Percentiles rank a stretch among this genome's conserved stretches.
Conservation (phyloP, 2,888 invertebrate genomes). For the Horisme vitalbata region DNA sequence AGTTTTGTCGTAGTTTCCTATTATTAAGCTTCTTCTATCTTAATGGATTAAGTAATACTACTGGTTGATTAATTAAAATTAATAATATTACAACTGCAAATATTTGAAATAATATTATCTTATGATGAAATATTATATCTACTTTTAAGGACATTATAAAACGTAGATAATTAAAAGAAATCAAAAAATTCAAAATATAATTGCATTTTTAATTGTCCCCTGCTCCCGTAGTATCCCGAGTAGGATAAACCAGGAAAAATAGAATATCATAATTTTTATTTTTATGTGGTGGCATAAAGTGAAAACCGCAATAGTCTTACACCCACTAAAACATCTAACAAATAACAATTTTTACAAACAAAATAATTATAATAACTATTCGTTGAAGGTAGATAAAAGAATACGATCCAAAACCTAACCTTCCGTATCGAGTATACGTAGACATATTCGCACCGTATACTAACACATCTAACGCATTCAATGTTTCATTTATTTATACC, state of each 20-base stretch:
- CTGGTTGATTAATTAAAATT: conserved; percentile 80
- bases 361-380: too few species aligned
- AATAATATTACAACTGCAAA: conserved; percentile 83
- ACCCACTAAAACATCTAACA: conserved; percentile 42
- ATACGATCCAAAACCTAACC: conserved; percentile 15
- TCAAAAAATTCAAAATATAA: conserved; percentile 80
- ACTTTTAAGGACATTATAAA: conserved; percentile 84
- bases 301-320: conserved; percentile 67
- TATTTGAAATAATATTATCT: conserved; percentile 84
- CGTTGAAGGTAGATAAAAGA: neutral
- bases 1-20: conserved; percentile 82
- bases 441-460: conserved; percentile 1
- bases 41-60: conserved; percentile 82
- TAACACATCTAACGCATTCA: conserved; percentile 4
- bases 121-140: conserved; percentile 83
- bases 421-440: conserved; percentile 1
- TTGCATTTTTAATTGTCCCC: conserved; percentile 79
- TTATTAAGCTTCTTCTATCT: conserved; percentile 83
- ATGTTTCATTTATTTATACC: too few species aligned
- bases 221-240: conserved; percentile 44
- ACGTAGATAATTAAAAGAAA: conserved; percentile 84
- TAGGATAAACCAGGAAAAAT: conserved; percentile 12
- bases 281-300: conserved; percentile 58
- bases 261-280: conserved; percentile 76
- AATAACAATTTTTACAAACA: too few species aligned